A percentile compares a stretch with the other conserved stretches of the same genome.
Evolutionary conservation across 2,888 invertebrate species (phyloP).

Genomic region (Darwinula stevensoni): DNA sequence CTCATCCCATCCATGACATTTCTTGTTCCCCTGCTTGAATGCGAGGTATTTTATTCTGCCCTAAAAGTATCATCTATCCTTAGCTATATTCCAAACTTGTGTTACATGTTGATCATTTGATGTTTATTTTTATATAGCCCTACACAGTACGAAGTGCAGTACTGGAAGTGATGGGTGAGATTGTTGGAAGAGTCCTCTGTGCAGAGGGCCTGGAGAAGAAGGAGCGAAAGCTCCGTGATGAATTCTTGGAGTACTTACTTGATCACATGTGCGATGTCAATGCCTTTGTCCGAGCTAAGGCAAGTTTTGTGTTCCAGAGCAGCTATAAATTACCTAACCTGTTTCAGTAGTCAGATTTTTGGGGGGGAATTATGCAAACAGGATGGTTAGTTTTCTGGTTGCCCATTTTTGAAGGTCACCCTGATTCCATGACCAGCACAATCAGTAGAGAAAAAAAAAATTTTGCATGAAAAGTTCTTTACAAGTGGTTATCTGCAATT

Average conservation of each 20-base stretch:
- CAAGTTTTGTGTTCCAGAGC: slow-evolving; percentile 12
- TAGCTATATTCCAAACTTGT: neutral
- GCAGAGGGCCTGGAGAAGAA: slow-evolving; percentile 37
- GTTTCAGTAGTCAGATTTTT: too few species aligned
- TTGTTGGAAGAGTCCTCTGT: slow-evolving; percentile 37
- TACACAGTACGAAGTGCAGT: slow-evolving; percentile 42
- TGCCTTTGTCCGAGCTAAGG: slow-evolving; percentile 57
- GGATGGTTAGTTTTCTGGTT: too few species aligned
- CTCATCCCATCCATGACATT: too few species aligned
- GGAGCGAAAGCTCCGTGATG: slow-evolving; percentile 34
- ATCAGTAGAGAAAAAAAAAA: too few species aligned
- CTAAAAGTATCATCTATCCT: slow-evolving; percentile 8
- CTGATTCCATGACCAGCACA: too few species aligned
- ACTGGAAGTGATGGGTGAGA: slow-evolving; percentile 48
- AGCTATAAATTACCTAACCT: neutral
- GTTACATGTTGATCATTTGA: too few species aligned
- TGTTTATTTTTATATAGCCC: slow-evolving; percentile 10
- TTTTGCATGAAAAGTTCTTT: too few species aligned
- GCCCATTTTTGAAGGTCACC: too few species aligned
- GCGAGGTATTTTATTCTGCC: too few species aligned
- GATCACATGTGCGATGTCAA: slow-evolving; percentile 57
- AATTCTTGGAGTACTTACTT: slow-evolving; percentile 42
- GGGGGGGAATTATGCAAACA: neutral
- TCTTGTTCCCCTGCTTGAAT: too few species aligned
- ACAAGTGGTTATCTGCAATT: too few species aligned